These are phyloP conservation scores for Thaumetopoea pityocampa DNA, from an alignment of 1,140 invertebrate genomes.

Conservation along the genomic window DNA sequence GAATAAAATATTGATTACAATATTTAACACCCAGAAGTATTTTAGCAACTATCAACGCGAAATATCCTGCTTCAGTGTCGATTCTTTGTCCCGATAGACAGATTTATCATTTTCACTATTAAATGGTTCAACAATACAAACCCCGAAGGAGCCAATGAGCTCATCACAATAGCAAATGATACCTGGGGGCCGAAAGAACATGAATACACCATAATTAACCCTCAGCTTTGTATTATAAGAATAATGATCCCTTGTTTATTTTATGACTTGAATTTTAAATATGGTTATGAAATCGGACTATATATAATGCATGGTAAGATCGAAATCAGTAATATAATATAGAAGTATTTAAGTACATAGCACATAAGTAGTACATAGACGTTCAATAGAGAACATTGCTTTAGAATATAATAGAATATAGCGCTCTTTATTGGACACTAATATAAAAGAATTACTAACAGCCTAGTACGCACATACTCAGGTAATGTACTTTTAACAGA, in stretches of 20 bases:
- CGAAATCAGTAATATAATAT: conserved; percentile 5
- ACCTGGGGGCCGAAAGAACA: conserved; percentile 49
- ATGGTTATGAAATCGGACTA: conserved; percentile 14
- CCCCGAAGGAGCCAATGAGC: conserved; percentile 61
- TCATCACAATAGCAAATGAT: conserved; percentile 71
- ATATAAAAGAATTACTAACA: no score
- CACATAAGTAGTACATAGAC: no score
- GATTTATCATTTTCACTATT: conserved; percentile 74
- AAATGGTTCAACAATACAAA: conserved; percentile 63
- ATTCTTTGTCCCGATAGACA: conserved; percentile 44
- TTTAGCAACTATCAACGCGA: conserved; percentile 13
- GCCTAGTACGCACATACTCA: no score
- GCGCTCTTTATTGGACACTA: no score
- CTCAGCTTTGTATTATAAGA: conserved; percentile 33
- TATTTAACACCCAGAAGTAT: conserved; percentile 6
- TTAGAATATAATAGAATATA: no score
- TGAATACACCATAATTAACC: conserved; percentile 70
- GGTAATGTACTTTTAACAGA: no score
- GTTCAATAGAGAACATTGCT: no score
- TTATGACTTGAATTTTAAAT: conserved; percentile 24
- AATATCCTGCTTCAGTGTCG: conserved; percentile 37
- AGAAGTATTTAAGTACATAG: neutral
- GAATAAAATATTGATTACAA: no score
- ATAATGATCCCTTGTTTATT: conserved; percentile 33
- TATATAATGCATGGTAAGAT: conserved; percentile 15